Conservation (phyloP, 2,113 vertebrate genomes). For the Gadus macrocephalus region DNA sequence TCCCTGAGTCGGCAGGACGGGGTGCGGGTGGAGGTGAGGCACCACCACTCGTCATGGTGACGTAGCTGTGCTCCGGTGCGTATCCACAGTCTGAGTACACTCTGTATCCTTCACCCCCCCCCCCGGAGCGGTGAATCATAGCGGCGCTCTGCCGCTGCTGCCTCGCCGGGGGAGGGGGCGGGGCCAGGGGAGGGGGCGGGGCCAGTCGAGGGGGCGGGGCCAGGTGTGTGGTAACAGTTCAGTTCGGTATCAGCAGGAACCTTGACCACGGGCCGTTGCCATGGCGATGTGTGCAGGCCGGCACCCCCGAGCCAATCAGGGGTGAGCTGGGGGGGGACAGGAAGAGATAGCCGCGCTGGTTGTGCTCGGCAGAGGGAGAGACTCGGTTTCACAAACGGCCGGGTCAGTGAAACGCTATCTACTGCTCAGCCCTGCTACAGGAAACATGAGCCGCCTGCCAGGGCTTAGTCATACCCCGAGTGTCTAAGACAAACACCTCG, state of each 20-base stretch:
- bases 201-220: no score
- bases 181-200: no score
- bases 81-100: no score
- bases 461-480: conserved; percentile 52
- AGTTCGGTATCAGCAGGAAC: no score
- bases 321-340: conserved; percentile 5
- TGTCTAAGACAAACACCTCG: conserved; percentile 18
- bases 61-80: no score
- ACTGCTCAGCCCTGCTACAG: conserved; percentile 35
- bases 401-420: conserved; percentile 48
- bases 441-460: conserved; percentile 57
- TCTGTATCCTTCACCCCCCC: no score
- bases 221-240: no score
- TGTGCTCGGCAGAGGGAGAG: conserved; percentile 33
- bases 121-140: no score
- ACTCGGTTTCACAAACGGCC: conserved; percentile 32
- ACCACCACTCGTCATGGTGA: no score
- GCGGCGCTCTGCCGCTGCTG: no score
- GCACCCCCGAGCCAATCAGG: conserved; percentile 28
- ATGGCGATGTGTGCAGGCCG: conserved; percentile 4
- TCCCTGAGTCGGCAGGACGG: no score
- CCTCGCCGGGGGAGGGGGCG: no score
- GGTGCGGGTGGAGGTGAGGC: neutral
- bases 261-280: neutral
- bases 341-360: conserved; percentile 16